Evolutionary conservation across 2,113 vertebrate species (phyloP).

Genomic region (Alethe diademata): DNA sequence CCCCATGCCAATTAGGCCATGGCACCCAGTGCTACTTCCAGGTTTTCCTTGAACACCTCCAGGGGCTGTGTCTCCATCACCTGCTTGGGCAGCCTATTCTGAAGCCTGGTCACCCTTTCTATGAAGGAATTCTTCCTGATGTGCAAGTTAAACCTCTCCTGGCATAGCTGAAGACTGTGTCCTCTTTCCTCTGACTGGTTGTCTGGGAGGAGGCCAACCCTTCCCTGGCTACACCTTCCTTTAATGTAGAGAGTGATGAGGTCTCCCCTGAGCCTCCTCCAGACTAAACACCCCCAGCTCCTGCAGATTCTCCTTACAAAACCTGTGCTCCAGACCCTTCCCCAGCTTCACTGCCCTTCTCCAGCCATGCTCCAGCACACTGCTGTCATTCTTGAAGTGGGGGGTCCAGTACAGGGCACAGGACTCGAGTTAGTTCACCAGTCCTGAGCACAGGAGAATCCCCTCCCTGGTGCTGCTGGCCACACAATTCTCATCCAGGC

Average conservation of each 20-base stretch:
- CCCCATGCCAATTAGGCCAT: neutral
- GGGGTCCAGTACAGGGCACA: neutral
- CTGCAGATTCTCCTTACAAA: neutral
- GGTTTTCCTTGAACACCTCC: neutral
- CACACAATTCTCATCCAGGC: neutral
- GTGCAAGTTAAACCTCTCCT: neutral
- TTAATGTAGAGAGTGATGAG: neutral
- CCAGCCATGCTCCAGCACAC: neutral
- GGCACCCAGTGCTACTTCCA: accelerated
- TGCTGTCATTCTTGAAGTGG: neutral
- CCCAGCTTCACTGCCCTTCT: neutral
- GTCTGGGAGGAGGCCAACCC: neutral
- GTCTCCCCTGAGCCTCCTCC: neutral
- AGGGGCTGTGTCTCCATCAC: neutral
- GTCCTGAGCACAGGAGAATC: neutral
- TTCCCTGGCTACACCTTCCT: neutral
- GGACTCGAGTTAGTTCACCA: neutral
- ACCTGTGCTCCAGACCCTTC: neutral
- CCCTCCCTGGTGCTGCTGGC: neutral
- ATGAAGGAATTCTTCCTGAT: neutral
- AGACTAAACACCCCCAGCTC: neutral
- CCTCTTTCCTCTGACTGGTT: neutral
- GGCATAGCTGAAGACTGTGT: neutral
- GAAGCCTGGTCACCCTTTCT: accelerated
- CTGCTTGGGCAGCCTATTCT: neutral